phyloP scores from a whole-genome alignment of 2,888 invertebrate genomes.

The Zaprionus lineosus region DNA sequence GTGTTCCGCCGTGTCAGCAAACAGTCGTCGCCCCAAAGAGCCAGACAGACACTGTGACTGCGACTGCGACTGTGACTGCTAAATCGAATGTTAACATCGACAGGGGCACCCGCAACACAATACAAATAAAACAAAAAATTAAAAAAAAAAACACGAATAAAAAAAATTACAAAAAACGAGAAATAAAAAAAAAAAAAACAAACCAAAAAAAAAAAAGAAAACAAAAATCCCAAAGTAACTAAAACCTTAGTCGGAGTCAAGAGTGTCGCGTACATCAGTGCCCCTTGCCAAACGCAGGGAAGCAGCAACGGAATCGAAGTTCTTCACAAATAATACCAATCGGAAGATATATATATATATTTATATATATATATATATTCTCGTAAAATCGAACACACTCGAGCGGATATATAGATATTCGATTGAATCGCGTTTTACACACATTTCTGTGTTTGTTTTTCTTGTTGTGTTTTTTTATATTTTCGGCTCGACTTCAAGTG shows the following conservation, averaged over 20 bases:
- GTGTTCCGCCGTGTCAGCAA: slow-evolving; percentile 83
- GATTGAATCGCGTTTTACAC: neutral
- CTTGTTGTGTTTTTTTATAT: slow-evolving; percentile 6
- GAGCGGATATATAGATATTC: neutral
- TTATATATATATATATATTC: neutral
- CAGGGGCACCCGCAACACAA: neutral
- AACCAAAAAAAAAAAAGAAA: no score
- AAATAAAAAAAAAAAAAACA: no score
- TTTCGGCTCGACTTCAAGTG: slow-evolving; percentile 31
- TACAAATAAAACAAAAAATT: no score
- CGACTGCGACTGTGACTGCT: slow-evolving; percentile 5
- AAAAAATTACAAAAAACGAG: no score
- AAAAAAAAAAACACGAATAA: no score
- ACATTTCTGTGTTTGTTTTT: neutral
- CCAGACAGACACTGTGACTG: slow-evolving; percentile 23
- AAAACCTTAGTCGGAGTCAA: neutral
- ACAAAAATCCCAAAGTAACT: no score
- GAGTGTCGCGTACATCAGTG: slow-evolving; percentile 7
- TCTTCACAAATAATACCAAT: slow-evolving; percentile 5
- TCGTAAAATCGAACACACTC: no score
- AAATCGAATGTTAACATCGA: slow-evolving; percentile 14
- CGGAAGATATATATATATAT: neutral
- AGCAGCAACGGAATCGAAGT: neutral
- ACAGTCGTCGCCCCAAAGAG: slow-evolving; percentile 71
- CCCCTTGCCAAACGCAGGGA: neutral